Evolutionary conservation across 2,113 vertebrate genomes (phyloP), one percentile per base, ranked within the genome.

Genomic region (Paedocypris sp.): DNA sequence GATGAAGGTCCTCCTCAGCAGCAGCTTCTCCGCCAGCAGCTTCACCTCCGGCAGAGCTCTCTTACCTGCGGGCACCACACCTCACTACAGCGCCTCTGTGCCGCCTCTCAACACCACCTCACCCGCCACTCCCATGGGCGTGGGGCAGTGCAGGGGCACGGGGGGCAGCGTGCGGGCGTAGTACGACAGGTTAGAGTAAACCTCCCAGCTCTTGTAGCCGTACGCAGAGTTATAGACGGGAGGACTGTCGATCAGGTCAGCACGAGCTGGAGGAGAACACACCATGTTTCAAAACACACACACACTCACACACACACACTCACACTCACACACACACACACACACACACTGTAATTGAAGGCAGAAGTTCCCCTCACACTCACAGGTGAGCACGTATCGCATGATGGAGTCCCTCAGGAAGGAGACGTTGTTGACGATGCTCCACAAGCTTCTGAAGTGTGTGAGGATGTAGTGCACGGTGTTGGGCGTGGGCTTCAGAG

Each of bases 61-160:
- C 68, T 92, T 93, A 15, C 95, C 95, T 98, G 72, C n/a, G n/a
- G n/a, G n/a, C n/a, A n/a, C n/a, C n/a, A n/a, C n/a, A n/a, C n/a
- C n/a, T n/a, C n/a, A n/a, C n/a, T n/a, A n/a, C n/a, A n/a, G n/a
- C n/a, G n/a, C n/a, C n/a, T n/a, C n/a, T n/a, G n/a, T n/a, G n/a
- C n/a, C n/a, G n/a, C n/a, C n/a, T n/a, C n/a, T n/a, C n/a, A n/a
- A n/a, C n/a, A n/a, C n/a, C n/a, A n/a, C n/a, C 82, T 88, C 76
- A 99, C 95, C 94, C 87, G 83, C 86, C 35, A 92, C 87, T 76
- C 95, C 95, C 92, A 97, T 89, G 1, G 93, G 92, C 19, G 95
- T 98, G 39, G 94, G 95, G 58, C 95, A 99, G 73, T 91, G 89
- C 25, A 82, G 72, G 0, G 85, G 76, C 23, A 98, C 91, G 2